Conservation (phyloP, 2,113 vertebrate species). For the Pterocles orientalis region DNA sequence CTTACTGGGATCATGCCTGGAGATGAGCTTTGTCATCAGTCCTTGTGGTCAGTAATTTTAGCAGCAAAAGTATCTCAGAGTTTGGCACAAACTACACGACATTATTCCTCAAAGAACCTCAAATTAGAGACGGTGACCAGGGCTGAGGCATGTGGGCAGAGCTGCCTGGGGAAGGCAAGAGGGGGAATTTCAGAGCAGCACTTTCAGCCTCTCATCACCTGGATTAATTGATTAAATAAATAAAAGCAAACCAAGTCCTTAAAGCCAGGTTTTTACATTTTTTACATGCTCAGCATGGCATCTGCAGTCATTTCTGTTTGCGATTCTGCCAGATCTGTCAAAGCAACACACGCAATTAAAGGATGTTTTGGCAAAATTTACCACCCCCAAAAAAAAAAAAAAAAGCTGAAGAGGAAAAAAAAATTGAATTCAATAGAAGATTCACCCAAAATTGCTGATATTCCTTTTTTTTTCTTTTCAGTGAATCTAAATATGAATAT, state of each 20-base stretch:
- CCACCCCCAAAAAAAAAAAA: neutral
- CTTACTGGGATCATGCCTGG: neutral
- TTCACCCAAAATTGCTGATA: neutral
- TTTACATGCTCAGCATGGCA: neutral
- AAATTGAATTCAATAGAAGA: neutral
- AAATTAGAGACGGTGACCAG: neutral
- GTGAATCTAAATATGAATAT: conserved; percentile 1
- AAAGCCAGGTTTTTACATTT: neutral
- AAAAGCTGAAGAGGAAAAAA: neutral
- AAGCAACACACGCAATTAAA: neutral
- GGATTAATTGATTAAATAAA: neutral
- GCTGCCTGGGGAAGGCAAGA: neutral
- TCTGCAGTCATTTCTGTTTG: neutral
- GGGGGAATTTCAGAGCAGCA: neutral
- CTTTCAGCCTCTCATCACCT: neutral
- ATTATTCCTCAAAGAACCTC: neutral
- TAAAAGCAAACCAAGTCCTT: neutral
- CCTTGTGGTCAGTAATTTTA: neutral
- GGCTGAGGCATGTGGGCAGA: neutral
- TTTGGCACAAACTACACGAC: neutral
- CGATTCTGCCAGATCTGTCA: neutral
- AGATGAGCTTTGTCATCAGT: neutral
- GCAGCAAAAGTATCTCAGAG: neutral
- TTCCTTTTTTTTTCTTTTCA: neutral
- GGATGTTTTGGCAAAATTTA: conserved; percentile 4